Evolutionary conservation across 2,888 invertebrate genomes (phyloP).

Genomic region (Papilio elwesi): DNA sequence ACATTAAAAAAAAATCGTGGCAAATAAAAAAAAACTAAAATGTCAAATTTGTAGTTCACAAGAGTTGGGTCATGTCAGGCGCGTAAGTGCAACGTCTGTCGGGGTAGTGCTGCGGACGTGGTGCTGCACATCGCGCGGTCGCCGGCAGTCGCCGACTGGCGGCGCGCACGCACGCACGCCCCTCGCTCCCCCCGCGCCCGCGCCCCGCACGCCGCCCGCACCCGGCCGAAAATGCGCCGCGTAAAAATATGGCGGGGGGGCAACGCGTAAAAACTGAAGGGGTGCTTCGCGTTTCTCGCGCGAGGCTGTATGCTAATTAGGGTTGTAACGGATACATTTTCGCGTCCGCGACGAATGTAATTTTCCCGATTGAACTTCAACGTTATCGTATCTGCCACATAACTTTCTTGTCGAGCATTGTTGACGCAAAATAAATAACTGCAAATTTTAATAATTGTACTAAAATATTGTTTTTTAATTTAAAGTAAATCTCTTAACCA

Average conservation of each 20-base stretch:
- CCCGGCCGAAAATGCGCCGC: constrained; percentile 67
- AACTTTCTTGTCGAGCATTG: background rate
- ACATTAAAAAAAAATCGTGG: constrained; percentile 45
- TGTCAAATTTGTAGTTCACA: constrained; percentile 48
- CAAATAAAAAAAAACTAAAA: constrained; percentile 45
- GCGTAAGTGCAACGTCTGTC: constrained; percentile 58
- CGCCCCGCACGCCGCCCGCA: constrained; percentile 46
- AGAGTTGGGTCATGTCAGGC: constrained; percentile 50
- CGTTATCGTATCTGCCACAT: background rate
- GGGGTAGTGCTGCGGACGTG: constrained; percentile 50
- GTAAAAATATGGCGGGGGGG: constrained; percentile 77
- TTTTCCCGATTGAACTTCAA: constrained; percentile 22
- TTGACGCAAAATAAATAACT: background rate
- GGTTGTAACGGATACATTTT: constrained; percentile 39
- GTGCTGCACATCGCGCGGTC: constrained; percentile 71
- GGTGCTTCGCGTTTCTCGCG: constrained; percentile 73
- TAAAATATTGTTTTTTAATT: background rate
- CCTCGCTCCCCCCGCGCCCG: constrained; percentile 62
- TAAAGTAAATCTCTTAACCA: background rate
- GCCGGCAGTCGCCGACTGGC: constrained; percentile 79
- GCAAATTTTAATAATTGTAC: background rate
- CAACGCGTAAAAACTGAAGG: constrained; percentile 80
- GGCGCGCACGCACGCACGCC: constrained; percentile 74
- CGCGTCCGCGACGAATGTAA: constrained; percentile 13
- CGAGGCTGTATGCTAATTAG: constrained; percentile 66